Base-by-base conservation (phyloP, 2,888 invertebrate genomes). In the Hemicrepidius hirtus region DNA sequence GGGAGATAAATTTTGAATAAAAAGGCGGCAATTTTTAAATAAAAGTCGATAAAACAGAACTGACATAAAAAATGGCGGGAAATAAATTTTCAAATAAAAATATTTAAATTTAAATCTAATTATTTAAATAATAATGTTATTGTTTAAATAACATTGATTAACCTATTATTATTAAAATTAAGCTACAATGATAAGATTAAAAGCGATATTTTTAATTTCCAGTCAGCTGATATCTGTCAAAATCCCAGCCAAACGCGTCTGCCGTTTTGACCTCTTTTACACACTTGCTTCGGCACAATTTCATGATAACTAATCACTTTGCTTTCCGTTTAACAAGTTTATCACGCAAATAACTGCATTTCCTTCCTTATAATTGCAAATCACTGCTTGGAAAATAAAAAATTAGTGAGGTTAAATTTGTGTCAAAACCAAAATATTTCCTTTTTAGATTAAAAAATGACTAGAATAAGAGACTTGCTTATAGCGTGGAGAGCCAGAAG, bases 391-490 rank as follows among this genome's bases (percentile, higher is more conserved):
- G 24, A 20, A 28, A 18, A 5, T 16, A 44, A 5, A 18, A 16
- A 18, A 44, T 18, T 44, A 18, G 44, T 44, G 44, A 44, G 44
- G 44, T 44, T 44, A 44, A 18, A 32, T 7, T 59, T 12, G 24
- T 24, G 5, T 24, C 5, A 24, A 24, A 24, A 7, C 3, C 4
- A 5, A 32, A 32, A 9, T 32, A 32, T 5, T 32, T 32, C 13
- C 24, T 41, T 32, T 7, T 21, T 28, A 49, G 0, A 77, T 68
- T 32, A 32, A 49, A 10, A 13, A 68, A 83, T 84, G 83, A 82
- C 82, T 65, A 79, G 81, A 77, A 82, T 86, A 67, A 80, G 84
- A 35, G 80, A 85, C 74, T 77, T 85, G 55, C 76, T 85, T 21
- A 79, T 80, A 41, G 80, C 84, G 1, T 84, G 85, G 75, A 78